Evolutionary conservation across 2,113 vertebrate species (phyloP).

Genomic region (Nettapus auritus): DNA sequence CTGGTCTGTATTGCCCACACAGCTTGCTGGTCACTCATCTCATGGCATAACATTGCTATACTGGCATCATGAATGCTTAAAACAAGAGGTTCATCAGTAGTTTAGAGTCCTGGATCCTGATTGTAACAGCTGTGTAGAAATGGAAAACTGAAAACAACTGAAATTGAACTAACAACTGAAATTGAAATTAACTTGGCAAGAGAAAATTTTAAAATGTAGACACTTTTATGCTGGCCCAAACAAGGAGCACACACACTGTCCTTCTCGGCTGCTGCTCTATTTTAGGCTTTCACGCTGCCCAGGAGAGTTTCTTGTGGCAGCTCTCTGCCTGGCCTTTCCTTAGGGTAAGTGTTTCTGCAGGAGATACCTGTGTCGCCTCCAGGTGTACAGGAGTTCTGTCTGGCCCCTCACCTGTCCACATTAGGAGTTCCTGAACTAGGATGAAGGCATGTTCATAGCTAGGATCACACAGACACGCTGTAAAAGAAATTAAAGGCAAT

Average conservation of each 20-base stretch:
- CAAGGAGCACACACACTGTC: rapidly evolving
- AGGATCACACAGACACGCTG: no score
- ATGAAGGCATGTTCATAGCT: not conserved
- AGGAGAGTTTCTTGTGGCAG: not conserved
- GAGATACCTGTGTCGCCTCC: not conserved
- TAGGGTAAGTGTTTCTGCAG: not conserved
- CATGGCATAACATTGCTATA: not conserved
- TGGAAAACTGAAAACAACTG: not conserved
- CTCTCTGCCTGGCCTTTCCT: not conserved
- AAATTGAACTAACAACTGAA: not conserved
- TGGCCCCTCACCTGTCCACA: rapidly evolving
- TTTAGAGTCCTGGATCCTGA: not conserved
- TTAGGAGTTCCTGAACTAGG: not conserved
- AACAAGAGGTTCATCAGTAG: not conserved
- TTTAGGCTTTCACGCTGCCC: not conserved
- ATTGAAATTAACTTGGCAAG: not conserved
- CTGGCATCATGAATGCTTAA: not conserved
- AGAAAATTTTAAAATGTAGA: not conserved
- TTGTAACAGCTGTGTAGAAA: conserved; percentile 15
- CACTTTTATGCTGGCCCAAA: not conserved
- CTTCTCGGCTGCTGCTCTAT: not conserved
- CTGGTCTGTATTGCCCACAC: not conserved
- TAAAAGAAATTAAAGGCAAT: not conserved
- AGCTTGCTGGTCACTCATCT: rapidly evolving
- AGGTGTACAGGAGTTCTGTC: not conserved